These are phyloP conservation scores for Solen grandis DNA, from an alignment of 1,140 invertebrate genomes.

Conservation along the genomic window DNA sequence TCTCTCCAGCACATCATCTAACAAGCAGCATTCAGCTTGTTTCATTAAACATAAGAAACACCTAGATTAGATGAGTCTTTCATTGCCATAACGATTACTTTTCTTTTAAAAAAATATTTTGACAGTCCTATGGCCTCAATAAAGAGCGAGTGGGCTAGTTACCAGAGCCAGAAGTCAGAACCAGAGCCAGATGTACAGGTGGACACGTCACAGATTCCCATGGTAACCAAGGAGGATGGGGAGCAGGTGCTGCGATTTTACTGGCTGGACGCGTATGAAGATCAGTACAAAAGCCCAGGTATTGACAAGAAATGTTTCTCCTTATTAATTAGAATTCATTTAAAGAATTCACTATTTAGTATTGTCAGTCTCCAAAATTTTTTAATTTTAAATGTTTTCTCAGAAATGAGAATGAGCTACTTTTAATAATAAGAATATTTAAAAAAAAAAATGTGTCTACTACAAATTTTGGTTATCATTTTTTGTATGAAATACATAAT, in stretches of 20 bases:
- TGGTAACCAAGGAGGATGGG: constrained; percentile 79
- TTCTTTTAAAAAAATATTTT: not conserved
- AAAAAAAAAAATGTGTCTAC: too few species aligned
- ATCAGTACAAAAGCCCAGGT: constrained; percentile 83
- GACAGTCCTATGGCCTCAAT: constrained; percentile 48
- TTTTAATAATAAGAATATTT: too few species aligned
- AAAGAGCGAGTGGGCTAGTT: constrained; percentile 68
- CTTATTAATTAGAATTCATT: too few species aligned
- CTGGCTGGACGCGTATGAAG: constrained; percentile 98
- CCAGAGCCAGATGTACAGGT: constrained; percentile 77
- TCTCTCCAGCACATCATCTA: too few species aligned
- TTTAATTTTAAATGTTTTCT: too few species aligned
- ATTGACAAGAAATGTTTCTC: too few species aligned
- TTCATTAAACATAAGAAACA: not conserved
- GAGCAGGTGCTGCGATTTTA: constrained; percentile 86
- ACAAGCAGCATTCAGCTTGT: not conserved
- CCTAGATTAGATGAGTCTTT: not conserved
- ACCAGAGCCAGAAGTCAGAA: too few species aligned
- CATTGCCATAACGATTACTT: constrained; percentile 1
- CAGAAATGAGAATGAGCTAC: too few species aligned
- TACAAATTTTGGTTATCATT: too few species aligned
- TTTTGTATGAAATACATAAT: too few species aligned
- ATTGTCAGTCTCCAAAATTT: too few species aligned
- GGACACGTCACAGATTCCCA: constrained; percentile 79
- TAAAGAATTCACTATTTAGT: too few species aligned